A percentile compares a stretch with the other conserved stretches of the same genome.
phyloP scores from a whole-genome alignment of 2,797 vertebrate species.

The Parauchenoglanis punctatus region DNA sequence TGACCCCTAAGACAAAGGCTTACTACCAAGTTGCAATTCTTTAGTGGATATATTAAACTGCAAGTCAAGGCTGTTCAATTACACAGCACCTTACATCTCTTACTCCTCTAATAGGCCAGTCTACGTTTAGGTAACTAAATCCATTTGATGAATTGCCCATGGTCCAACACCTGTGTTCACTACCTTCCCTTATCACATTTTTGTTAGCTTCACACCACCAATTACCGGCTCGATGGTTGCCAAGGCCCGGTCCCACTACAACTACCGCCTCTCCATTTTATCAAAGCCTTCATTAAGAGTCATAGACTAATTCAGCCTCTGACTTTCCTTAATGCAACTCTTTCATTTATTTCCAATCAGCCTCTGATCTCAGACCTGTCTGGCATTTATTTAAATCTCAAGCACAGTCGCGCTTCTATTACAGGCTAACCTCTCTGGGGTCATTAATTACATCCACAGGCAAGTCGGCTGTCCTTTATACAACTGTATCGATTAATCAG shows the following conservation, averaged over 20 bases:
- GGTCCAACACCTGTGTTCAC: slow-evolving; percentile 15
- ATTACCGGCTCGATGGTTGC: slow-evolving; percentile 36
- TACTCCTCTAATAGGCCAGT: not conserved
- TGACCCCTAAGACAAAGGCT: not conserved
- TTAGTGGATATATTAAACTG: slow-evolving; percentile 12
- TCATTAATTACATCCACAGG: slow-evolving; percentile 54
- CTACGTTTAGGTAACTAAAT: slow-evolving; percentile 16
- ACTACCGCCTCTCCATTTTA: slow-evolving; percentile 38
- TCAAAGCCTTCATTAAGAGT: slow-evolving; percentile 52
- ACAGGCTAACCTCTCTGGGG: slow-evolving; percentile 44
- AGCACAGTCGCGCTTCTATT: slow-evolving; percentile 42
- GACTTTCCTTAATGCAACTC: slow-evolving; percentile 50
- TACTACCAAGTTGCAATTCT: not conserved
- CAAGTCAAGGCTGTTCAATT: slow-evolving; percentile 5
- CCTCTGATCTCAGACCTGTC: slow-evolving; percentile 45
- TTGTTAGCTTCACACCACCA: slow-evolving; percentile 38
- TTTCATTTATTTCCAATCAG: slow-evolving; percentile 59
- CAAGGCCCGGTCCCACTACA: slow-evolving; percentile 22
- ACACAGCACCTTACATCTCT: not conserved
- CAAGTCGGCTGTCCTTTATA: slow-evolving; percentile 34
- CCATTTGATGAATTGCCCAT: slow-evolving; percentile 10
- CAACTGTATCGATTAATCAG: slow-evolving; percentile 43
- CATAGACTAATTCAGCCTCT: slow-evolving; percentile 51
- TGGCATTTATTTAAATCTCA: slow-evolving; percentile 51
- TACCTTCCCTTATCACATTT: slow-evolving; percentile 17